Base-by-base conservation (phyloP, 2,888 invertebrate genomes). In the Drosophila nr. perissopoda region DNA sequence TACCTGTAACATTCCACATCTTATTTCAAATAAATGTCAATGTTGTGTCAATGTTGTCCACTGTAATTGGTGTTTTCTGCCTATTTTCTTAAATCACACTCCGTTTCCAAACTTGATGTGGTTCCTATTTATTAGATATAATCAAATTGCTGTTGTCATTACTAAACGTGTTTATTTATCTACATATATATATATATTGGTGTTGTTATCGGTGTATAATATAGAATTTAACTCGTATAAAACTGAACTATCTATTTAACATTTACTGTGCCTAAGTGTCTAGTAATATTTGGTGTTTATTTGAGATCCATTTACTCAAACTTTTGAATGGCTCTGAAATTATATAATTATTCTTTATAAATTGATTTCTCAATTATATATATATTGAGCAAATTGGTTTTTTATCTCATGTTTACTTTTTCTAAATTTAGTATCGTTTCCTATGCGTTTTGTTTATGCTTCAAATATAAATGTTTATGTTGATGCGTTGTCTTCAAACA, bases 61-160 rank as follows among this genome's bases (percentile, higher is more conserved):
- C 73, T 82, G 80, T 86, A 83, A 86, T 90, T 90, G 90, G 83
- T 85, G 84, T 89, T 71, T 52, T 74, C 58, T 51, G 58, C 51
- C 67, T 81, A 64, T 69, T 74, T 70, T 49, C 56, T 70, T 40
- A 51, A 76, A 58, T 25, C 56, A 58, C 74, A 29, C 34, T 29
- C 34, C 51, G n/a, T 31, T 27, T 64, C 33, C 64, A 51, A 38
- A 66, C 38, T 69, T 36, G 36, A 78, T 76, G 54, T 77, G 68
- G 53, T 71, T 38, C 36, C 51, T 18, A 33, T 46, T 66, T n/a
- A 59, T 29, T 58, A 38, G 25, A 48, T 63, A 58, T 72, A 72
- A 56, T 36, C 40, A 29, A 64, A 59, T 76, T 67, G 72, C 27
- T 79, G 79, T 82, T 76, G 69, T 66, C 48, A 64, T 57, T 69